Evolutionary conservation across 2,888 invertebrate species (phyloP).

Genomic region (Pinctada fucata): DNA sequence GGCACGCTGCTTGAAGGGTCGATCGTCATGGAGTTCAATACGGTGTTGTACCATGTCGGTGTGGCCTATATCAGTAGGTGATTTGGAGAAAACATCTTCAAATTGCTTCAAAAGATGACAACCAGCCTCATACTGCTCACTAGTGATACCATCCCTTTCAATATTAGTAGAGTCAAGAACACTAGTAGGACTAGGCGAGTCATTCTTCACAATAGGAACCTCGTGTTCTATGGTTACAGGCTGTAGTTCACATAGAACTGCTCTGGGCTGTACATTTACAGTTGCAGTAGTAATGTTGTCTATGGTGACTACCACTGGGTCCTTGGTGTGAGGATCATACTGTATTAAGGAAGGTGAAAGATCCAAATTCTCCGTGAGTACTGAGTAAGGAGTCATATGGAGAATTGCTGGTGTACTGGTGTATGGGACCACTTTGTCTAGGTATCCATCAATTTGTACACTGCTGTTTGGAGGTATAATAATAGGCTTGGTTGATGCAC

Average conservation of each 20-base stretch:
- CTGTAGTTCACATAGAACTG: constrained; percentile 7
- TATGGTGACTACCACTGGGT: not conserved
- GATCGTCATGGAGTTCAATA: constrained; percentile 31
- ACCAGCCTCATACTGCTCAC: no score
- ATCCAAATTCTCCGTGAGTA: not conserved
- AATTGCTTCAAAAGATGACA: constrained; percentile 13
- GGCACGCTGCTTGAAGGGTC: constrained; percentile 33
- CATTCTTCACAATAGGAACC: no score
- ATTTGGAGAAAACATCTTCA: constrained; percentile 21
- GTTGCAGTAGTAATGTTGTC: not conserved
- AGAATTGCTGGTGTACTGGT: not conserved
- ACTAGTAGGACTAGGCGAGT: not conserved
- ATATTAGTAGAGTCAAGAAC: no score
- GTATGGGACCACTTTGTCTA: constrained; percentile 16
- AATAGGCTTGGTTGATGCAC: constrained; percentile 1
- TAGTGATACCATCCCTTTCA: not conserved
- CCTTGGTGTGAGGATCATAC: not conserved
- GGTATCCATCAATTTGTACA: not conserved
- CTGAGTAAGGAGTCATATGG: not conserved
- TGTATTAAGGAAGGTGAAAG: not conserved
- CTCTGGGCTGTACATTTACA: not conserved
- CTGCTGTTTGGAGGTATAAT: constrained; percentile 8
- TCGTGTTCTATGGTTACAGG: not conserved
- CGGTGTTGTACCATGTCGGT: constrained; percentile 34
- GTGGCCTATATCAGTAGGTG: constrained; percentile 24